Percentiles rank a stretch among this genome's conserved stretches.
phyloP scores from a whole-genome alignment of 2,797 vertebrate genomes.

The Sebastes umbrosus region DNA sequence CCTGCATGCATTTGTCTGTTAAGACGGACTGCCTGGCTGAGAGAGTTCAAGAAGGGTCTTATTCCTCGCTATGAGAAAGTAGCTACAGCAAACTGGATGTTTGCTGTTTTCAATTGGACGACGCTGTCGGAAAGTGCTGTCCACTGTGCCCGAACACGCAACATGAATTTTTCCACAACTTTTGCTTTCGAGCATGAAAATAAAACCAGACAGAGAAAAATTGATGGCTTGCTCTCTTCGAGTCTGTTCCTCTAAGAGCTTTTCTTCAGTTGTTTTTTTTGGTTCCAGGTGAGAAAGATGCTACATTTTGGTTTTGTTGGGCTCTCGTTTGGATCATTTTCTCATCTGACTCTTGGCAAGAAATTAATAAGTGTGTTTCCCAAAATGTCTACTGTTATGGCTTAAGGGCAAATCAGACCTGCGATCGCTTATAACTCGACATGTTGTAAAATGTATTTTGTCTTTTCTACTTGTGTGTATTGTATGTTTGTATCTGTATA shows the following conservation, averaged over 20 bases:
- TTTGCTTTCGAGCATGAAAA: slow-evolving; percentile 34
- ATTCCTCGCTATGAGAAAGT: slow-evolving; percentile 26
- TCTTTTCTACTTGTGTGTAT: too few relatives aligned
- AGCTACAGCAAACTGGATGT: slow-evolving; percentile 37
- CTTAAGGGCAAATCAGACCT: too few relatives aligned
- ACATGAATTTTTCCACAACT: slow-evolving; percentile 9
- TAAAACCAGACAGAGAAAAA: slow-evolving; percentile 21
- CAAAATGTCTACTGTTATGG: too few relatives aligned
- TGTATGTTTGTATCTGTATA: too few relatives aligned
- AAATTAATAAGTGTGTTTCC: too few relatives aligned
- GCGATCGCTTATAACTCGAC: too few relatives aligned
- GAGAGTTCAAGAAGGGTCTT: slow-evolving; percentile 52
- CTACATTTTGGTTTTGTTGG: background rate
- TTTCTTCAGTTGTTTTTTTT: background rate
- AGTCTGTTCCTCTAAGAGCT: background rate
- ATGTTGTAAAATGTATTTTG: too few relatives aligned
- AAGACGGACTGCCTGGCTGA: slow-evolving; percentile 32
- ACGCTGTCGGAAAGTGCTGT: slow-evolving; percentile 27
- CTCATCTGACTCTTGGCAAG: too few relatives aligned
- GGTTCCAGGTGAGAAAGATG: slow-evolving; percentile 3
- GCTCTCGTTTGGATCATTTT: background rate
- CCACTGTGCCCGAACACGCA: slow-evolving; percentile 3
- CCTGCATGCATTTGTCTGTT: slow-evolving; percentile 52
- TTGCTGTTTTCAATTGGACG: slow-evolving; percentile 48
- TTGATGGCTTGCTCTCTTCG: slow-evolving; percentile 4